Percentiles rank a stretch among this genome's conserved stretches.
Evolutionary conservation across 2,888 invertebrate genomes (phyloP).

Genomic region (Lepeophtheirus nordmannii): DNA sequence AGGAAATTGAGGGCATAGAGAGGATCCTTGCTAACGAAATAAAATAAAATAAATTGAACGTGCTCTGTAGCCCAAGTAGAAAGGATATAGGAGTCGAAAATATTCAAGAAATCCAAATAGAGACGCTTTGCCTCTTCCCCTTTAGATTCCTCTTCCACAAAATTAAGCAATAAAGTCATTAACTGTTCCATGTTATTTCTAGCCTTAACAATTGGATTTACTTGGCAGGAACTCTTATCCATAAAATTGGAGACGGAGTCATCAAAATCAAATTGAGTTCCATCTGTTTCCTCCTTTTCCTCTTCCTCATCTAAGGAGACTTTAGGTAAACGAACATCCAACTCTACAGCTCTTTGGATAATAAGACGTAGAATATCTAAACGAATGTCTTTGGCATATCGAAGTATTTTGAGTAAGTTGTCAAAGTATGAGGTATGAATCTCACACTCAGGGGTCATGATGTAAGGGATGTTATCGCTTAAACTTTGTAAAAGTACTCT

Average conservation of each 20-base stretch:
- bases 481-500: neutral
- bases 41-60: conserved; percentile 59
- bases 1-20: conserved; percentile 48
- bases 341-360: conserved; percentile 5
- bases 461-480: conserved; percentile 1
- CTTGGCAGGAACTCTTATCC: neutral
- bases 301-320: conserved; percentile 2
- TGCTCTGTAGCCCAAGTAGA: conserved; percentile 67
- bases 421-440: conserved; percentile 7
- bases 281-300: neutral
- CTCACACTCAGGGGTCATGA: neutral
- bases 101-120: conserved; percentile 45
- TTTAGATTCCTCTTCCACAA: neutral
- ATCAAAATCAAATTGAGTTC: neutral
- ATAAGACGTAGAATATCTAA: neutral
- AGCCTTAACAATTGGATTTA: neutral
- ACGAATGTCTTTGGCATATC: neutral
- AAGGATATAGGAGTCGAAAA: conserved; percentile 64
- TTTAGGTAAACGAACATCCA: conserved; percentile 12
- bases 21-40: conserved; percentile 50
- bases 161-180: conserved; percentile 10
- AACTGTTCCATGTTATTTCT: conserved; percentile 6
- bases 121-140: conserved; percentile 30
- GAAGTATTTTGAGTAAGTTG: conserved; percentile 10
- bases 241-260: neutral